Evolutionary conservation across 1,140 invertebrate species (phyloP).

Genomic region (Portunus trituberculatus): DNA sequence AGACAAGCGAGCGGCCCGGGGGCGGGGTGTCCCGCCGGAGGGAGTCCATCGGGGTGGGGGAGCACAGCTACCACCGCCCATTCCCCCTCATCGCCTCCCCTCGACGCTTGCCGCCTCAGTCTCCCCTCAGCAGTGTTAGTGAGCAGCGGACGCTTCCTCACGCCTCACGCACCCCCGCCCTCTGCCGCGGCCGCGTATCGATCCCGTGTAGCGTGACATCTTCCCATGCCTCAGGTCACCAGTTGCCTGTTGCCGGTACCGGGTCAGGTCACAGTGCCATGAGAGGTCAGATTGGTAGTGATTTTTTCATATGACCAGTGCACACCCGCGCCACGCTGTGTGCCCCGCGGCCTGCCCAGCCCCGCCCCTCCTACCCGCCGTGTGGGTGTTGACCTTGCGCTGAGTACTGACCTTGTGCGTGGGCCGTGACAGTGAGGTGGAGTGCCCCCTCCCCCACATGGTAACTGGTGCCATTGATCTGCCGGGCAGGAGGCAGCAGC

Average conservation of each 20-base stretch:
- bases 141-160: neutral
- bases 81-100: slow-evolving; percentile 15
- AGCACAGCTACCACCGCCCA: neutral
- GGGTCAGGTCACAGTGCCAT: neutral
- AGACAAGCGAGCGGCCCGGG: too few relatives aligned
- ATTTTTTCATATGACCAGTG: neutral
- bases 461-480: slow-evolving; percentile 12
- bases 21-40: neutral
- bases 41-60: neutral
- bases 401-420: slow-evolving; percentile 20
- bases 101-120: neutral
- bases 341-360: neutral
- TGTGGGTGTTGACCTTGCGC: slow-evolving; percentile 18
- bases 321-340: neutral
- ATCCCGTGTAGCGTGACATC: slow-evolving; percentile 18
- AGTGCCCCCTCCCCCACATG: neutral
- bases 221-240: slow-evolving; percentile 6
- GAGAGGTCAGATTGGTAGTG: neutral
- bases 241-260: slow-evolving; percentile 17
- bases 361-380: neutral
- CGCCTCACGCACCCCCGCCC: slow-evolving; percentile 5
- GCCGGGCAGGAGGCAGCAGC: neutral
- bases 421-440: slow-evolving; percentile 4
- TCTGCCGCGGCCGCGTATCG: slow-evolving; percentile 15
- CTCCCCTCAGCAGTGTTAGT: slow-evolving; percentile 9